Conservation (phyloP, 2,888 invertebrate species). For the Ichneumoninae sp. region DNA sequence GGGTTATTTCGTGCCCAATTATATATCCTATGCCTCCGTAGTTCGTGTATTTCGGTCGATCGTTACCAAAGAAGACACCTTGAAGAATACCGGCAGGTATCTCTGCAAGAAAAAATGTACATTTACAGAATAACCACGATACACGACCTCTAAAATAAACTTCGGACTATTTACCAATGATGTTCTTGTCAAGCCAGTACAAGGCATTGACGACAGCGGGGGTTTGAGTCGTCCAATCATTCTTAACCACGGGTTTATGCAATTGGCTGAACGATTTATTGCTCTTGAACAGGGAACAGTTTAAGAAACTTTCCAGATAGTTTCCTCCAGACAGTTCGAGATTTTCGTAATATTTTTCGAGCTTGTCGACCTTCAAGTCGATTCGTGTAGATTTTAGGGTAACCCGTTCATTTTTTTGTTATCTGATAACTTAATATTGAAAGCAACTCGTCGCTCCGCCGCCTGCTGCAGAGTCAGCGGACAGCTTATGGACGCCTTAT, state of each 20-base stretch:
- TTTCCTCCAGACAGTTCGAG: conserved; percentile 83
- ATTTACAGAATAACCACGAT: neutral
- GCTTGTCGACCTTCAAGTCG: conserved; percentile 89
- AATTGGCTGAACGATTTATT: conserved; percentile 85
- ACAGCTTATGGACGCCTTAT: too few relatives aligned
- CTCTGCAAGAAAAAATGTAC: conserved; percentile 86
- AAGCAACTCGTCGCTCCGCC: too few relatives aligned
- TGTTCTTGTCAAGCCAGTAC: conserved; percentile 83
- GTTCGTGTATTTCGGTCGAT: conserved; percentile 96
- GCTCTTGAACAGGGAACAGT: conserved; percentile 85
- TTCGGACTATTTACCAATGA: conserved; percentile 62
- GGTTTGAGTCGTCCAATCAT: conserved; percentile 85
- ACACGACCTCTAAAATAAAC: neutral
- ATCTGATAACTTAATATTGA: too few relatives aligned
- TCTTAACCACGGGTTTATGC: conserved; percentile 85
- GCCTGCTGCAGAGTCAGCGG: too few relatives aligned
- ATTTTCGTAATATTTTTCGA: conserved; percentile 91
- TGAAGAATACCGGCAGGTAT: conserved; percentile 97
- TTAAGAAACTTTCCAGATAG: conserved; percentile 85
- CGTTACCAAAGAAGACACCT: conserved; percentile 95
- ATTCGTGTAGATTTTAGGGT: conserved; percentile 73
- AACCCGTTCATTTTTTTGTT: conserved; percentile 76
- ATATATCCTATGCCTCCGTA: conserved; percentile 96
- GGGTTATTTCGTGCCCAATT: conserved; percentile 96
- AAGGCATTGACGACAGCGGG: conserved; percentile 86